Conservation (phyloP, 2,888 invertebrate genomes). For the Chymomyza fuscimana region DNA sequence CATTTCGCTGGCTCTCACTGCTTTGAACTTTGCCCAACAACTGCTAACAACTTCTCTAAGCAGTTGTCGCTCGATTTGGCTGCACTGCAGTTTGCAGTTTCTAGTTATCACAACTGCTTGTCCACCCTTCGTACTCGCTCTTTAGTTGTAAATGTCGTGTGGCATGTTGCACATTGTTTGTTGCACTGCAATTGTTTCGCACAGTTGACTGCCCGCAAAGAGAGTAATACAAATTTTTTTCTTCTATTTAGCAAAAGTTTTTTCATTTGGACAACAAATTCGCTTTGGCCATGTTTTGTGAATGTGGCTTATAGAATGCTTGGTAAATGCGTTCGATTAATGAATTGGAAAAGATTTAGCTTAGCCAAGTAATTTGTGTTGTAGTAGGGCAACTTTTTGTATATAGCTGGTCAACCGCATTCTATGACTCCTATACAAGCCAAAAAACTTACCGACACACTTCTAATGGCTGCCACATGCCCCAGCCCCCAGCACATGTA, state of each 20-base stretch:
- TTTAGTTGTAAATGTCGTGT: conserved; percentile 18
- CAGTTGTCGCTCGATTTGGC: conserved; percentile 63
- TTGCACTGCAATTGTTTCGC: conserved; percentile 68
- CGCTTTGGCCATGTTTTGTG: conserved; percentile 2
- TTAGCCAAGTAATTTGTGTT: conserved; percentile 45
- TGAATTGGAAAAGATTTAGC: conserved; percentile 54
- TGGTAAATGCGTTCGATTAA: conserved; percentile 38
- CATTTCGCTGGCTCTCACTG: conserved; percentile 12
- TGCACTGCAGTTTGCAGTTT: conserved; percentile 31
- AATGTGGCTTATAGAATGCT: conserved; percentile 9
- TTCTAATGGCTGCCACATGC: neutral
- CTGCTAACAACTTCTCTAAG: conserved; percentile 12
- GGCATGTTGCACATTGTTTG: conserved; percentile 65
- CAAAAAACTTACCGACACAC: neutral
- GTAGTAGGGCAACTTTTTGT: conserved; percentile 10
- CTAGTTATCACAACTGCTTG: conserved; percentile 38
- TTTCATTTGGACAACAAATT: conserved; percentile 8
- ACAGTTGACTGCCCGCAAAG: conserved; percentile 47
- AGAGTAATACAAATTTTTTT: conserved; percentile 11
- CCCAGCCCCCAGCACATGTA: neutral
- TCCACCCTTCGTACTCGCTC: conserved; percentile 19
- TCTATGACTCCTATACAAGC: neutral
- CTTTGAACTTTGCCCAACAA: conserved; percentile 42
- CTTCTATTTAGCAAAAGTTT: conserved; percentile 24
- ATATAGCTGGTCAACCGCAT: neutral